These are phyloP conservation scores for Flexamia atlantica DNA, from an alignment of 2,888 invertebrate genomes.

Conservation along the genomic window DNA sequence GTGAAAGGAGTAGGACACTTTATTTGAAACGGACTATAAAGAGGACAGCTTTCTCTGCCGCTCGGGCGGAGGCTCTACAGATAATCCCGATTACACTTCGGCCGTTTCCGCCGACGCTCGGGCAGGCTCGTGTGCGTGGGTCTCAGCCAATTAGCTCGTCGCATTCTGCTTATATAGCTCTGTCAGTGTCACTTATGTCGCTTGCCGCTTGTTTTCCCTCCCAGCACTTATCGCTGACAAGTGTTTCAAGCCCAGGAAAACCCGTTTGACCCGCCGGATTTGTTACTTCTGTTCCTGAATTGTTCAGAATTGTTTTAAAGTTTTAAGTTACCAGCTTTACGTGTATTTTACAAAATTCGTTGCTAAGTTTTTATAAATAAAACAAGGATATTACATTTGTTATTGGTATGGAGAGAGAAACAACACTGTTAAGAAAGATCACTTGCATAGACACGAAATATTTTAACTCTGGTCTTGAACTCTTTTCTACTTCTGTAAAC, in stretches of 20 bases:
- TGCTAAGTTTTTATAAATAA: too few relatives aligned
- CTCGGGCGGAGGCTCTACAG: not conserved
- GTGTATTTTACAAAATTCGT: too few relatives aligned
- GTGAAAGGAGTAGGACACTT: too few relatives aligned
- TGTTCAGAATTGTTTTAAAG: not conserved
- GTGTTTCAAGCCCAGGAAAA: not conserved
- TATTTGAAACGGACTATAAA: too few relatives aligned
- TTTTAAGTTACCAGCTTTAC: too few relatives aligned
- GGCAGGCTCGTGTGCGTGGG: conserved; percentile 7
- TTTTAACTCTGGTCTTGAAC: too few relatives aligned
- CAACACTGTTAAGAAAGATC: too few relatives aligned
- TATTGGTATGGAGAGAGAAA: too few relatives aligned
- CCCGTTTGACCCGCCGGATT: not conserved
- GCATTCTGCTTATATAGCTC: not conserved
- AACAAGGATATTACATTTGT: too few relatives aligned
- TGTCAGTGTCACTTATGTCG: not conserved
- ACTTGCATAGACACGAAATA: too few relatives aligned
- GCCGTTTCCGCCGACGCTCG: conserved; percentile 15
- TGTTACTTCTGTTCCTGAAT: not conserved
- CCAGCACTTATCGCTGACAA: not conserved
- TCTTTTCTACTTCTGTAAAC: too few relatives aligned
- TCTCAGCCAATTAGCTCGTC: not conserved
- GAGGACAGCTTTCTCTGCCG: not conserved
- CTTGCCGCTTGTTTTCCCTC: not conserved
- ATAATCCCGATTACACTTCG: conserved; percentile 1